Conservation (phyloP, 2,797 vertebrate genomes). For the Phrynocephalus vlangalii region DNA sequence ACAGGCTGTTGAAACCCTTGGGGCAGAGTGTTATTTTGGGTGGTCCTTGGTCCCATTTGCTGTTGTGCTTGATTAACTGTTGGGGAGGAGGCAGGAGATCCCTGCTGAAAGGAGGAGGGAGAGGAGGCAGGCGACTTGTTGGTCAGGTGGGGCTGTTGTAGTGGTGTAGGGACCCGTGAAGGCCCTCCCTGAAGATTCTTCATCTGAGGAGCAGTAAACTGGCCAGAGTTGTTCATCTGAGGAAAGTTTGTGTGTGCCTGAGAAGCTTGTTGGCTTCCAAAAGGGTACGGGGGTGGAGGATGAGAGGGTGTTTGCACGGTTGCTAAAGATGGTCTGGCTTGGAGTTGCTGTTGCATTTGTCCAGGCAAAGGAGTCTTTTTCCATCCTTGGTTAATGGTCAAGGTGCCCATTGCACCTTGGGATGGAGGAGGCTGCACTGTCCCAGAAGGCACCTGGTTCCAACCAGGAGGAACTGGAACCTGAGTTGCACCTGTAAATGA, state of each 20-base stretch:
- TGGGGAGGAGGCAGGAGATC: constrained; percentile 96
- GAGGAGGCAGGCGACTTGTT: constrained; percentile 97
- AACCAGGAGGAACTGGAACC: constrained; percentile 92
- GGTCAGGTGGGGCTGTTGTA: constrained; percentile 91
- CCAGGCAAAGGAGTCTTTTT: constrained; percentile 91
- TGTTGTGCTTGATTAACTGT: constrained; percentile 90
- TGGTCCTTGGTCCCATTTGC: constrained; percentile 89
- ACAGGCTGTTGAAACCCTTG: constrained; percentile 95
- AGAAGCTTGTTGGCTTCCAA: constrained; percentile 96
- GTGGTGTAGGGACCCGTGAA: constrained; percentile 88
- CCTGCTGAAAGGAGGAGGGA: constrained; percentile 94
- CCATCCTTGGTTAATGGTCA: constrained; percentile 85
- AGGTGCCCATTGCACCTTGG: constrained; percentile 85
- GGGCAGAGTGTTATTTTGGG: constrained; percentile 85
- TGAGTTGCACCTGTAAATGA: constrained; percentile 91
- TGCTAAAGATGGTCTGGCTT: constrained; percentile 90
- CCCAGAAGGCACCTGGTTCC: constrained; percentile 93
- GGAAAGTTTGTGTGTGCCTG: constrained; percentile 91
- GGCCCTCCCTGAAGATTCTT: constrained; percentile 91
- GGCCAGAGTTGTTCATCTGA: constrained; percentile 88
- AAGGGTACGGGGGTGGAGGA: constrained; percentile 97
- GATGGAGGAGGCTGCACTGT: constrained; percentile 88
- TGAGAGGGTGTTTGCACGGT: constrained; percentile 96
- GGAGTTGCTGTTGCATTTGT: constrained; percentile 87
- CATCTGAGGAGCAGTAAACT: constrained; percentile 94